Evolutionary conservation across 2,888 invertebrate genomes (phyloP), one percentile per base, ranked within the genome.

Genomic region (Aspidiotus destructor): DNA sequence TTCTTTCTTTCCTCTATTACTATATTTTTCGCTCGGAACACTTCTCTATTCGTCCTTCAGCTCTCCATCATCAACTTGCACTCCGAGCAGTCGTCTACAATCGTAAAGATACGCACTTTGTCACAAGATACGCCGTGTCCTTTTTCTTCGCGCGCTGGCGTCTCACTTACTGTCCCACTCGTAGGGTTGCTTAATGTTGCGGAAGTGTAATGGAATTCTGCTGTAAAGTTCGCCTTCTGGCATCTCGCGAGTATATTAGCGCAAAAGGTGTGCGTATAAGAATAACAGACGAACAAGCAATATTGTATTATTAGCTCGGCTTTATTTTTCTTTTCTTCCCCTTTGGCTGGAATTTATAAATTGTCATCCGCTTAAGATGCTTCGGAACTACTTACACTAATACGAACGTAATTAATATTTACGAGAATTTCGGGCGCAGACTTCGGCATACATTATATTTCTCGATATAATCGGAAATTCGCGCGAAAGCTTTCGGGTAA

Each of bases 131-230:
- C 17, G 17, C 44, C 40, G 52, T 44, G 15, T 44, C 44, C 48
- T 48, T 52, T 52, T 62, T 52, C 48, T 52, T 41, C 48, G 48
- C 44, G 41, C 44, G 10, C 48, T 48, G 48, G 28, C 17, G 61
- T 61, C 61, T 61, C 44, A 48, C 48, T 61, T 44, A 61, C 48
- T 48, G n/a, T 48, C 48, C n/a, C 6, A n/a, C n/a, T 48, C n/a
- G 48, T 11, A 48, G 48, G 48, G 48, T 48, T 62, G 62, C 62
- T 52, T 62, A 62, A 62, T 62, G 62, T 62, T 62, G 48, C 62
- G 62, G 62, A 62, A 62, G 62, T 52, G 62, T 62, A 62, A 62
- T 62, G 62, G 62, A 62, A 62, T 62, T 62, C 62, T 44, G 62
- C 52, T 62, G 62, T 62, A 52, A 52, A 52, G 28, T 28, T 44